phyloP scores from a whole-genome alignment of 2,888 invertebrate species.

The Archips xylosteana region DNA sequence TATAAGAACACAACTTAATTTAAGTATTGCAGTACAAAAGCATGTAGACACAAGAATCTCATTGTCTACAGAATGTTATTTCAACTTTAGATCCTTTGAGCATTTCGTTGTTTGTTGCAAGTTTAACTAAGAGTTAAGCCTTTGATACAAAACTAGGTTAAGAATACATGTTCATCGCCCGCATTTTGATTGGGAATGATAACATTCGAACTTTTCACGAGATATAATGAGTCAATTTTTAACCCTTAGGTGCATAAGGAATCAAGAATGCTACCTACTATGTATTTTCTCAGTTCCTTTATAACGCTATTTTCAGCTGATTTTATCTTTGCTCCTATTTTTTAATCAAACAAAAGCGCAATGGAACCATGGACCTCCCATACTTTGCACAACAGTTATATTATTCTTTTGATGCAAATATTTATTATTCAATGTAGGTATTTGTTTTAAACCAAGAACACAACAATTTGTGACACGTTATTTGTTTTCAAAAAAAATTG shows the following conservation, averaged over 20 bases:
- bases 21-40: background rate
- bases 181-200: constrained; percentile 15
- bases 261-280: background rate
- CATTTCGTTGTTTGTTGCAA: constrained; percentile 8
- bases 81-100: constrained; percentile 16
- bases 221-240: background rate
- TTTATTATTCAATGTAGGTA: no score
- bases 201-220: constrained; percentile 10
- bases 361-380: no score
- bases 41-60: background rate
- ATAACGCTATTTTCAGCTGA: background rate
- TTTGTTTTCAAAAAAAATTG: no score
- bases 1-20: background rate
- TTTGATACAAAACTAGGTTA: constrained; percentile 25
- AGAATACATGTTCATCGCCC: constrained; percentile 10
- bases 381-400: no score
- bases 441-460: no score
- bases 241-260: background rate
- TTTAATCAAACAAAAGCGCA: no score
- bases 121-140: constrained; percentile 8
- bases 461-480: no score
- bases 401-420: no score
- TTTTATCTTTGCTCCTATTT: background rate
- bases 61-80: constrained; percentile 5
- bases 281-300: no score